A percentile compares a stretch with the other conserved stretches of the same genome.
These are phyloP conservation scores for Octodon degus DNA, from an alignment of 2,113 vertebrate genomes.

Conservation along the genomic window DNA sequence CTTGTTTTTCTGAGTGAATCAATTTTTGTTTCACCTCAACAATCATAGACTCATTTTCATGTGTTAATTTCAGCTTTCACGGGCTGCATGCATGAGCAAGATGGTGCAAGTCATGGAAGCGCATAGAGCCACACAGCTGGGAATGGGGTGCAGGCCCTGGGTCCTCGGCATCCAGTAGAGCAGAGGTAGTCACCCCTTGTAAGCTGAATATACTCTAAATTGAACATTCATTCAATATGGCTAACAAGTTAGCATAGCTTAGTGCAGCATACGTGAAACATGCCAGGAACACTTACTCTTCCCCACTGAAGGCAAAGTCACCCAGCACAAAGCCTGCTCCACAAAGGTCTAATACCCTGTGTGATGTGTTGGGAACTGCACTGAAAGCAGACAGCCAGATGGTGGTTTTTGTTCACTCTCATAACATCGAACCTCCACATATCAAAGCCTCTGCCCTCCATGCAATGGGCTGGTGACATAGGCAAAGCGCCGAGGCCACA, in stretches of 20 bases:
- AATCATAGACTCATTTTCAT: background rate
- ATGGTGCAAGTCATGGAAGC: too few species aligned
- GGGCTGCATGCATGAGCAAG: too few species aligned
- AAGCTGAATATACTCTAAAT: too few species aligned
- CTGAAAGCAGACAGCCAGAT: background rate
- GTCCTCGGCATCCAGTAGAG: too few species aligned
- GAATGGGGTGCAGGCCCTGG: background rate
- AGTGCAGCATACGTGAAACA: background rate
- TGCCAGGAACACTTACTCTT: too few species aligned
- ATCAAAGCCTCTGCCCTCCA: too few species aligned
- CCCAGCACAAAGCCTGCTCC: background rate
- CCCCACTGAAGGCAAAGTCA: too few species aligned
- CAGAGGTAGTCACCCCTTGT: background rate
- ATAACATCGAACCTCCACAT: background rate
- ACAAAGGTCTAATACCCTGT: fast-evolving
- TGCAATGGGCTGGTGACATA: background rate
- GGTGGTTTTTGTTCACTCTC: background rate
- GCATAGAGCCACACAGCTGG: too few species aligned
- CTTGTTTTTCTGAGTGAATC: background rate
- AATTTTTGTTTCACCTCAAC: background rate
- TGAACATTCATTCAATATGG: background rate
- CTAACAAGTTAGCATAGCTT: background rate
- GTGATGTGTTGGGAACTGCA: background rate
- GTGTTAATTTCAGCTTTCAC: background rate
- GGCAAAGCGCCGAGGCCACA: background rate